phyloP scores from a whole-genome alignment of 2,888 invertebrate species.

The Euzophera pinguis region DNA sequence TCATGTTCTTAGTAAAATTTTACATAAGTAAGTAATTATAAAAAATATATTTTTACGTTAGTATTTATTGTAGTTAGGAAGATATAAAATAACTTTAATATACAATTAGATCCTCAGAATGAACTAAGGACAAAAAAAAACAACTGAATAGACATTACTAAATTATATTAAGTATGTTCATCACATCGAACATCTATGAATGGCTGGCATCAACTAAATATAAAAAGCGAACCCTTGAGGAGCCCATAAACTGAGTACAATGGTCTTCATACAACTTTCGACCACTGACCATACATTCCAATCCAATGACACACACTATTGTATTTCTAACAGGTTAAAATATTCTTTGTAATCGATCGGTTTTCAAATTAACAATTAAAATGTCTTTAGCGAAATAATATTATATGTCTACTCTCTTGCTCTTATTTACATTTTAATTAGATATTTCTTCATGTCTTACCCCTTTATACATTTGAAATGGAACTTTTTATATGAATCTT shows the following conservation, averaged over 20 bases:
- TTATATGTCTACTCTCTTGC: not conserved
- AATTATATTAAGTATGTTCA: no score
- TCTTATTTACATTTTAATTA: not conserved
- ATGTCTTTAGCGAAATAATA: constrained; percentile 25
- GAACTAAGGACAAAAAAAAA: no score
- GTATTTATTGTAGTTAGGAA: no score
- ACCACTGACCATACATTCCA: constrained; percentile 48
- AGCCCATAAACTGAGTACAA: constrained; percentile 31
- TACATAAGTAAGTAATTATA: no score
- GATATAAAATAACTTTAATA: no score
- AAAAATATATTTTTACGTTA: no score
- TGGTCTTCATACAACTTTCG: constrained; percentile 41
- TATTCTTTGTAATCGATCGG: constrained; percentile 36
- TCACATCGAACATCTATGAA: constrained; percentile 9
- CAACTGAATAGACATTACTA: no score
- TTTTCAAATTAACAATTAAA: constrained; percentile 49
- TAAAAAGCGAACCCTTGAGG: constrained; percentile 18
- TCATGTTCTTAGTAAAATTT: no score
- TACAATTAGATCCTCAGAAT: no score
- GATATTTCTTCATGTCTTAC: no score
- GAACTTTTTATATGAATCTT: no score
- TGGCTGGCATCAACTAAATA: constrained; percentile 5
- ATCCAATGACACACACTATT: constrained; percentile 52
- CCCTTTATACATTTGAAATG: no score
- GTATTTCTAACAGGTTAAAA: constrained; percentile 48